phyloP scores from a whole-genome alignment of 2,113 vertebrate genomes.

The Mesoclemmys tuberculata region DNA sequence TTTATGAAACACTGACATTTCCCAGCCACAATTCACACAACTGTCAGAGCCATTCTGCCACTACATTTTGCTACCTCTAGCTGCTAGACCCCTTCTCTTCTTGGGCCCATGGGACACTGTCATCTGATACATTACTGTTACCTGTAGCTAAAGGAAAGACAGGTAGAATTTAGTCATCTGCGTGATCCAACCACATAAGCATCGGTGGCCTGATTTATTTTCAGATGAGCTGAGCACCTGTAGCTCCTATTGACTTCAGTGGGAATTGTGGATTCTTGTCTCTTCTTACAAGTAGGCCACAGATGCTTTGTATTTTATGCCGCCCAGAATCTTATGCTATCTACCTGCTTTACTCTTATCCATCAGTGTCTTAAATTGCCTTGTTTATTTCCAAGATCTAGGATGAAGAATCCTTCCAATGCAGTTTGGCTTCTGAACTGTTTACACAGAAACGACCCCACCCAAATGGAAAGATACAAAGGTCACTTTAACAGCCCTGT shows the following conservation, averaged over 20 bases:
- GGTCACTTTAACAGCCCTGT: slow-evolving; percentile 37
- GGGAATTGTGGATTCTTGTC: neutral
- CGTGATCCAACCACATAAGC: neutral
- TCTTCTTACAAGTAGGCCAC: neutral
- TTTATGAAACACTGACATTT: slow-evolving; percentile 40
- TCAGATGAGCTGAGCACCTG: neutral
- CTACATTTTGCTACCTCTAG: neutral
- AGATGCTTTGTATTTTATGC: neutral
- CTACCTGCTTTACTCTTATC: neutral
- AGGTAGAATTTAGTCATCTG: neutral
- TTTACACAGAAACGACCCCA: slow-evolving; percentile 58
- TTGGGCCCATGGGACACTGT: neutral
- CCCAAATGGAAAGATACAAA: slow-evolving; percentile 67
- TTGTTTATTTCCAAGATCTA: neutral
- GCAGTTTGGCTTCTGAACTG: slow-evolving; percentile 49
- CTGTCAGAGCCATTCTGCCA: neutral
- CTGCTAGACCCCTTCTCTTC: neutral
- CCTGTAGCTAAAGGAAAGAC: neutral
- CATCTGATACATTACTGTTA: neutral
- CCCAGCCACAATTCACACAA: neutral
- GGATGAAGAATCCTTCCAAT: slow-evolving; percentile 35
- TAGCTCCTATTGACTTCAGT: neutral
- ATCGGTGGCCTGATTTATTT: neutral
- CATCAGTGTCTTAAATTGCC: neutral
- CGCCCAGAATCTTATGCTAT: neutral